Evolutionary conservation across 2,113 vertebrate genomes (phyloP), one percentile per base, ranked within the genome.

Genomic region (Bucco capensis): DNA sequence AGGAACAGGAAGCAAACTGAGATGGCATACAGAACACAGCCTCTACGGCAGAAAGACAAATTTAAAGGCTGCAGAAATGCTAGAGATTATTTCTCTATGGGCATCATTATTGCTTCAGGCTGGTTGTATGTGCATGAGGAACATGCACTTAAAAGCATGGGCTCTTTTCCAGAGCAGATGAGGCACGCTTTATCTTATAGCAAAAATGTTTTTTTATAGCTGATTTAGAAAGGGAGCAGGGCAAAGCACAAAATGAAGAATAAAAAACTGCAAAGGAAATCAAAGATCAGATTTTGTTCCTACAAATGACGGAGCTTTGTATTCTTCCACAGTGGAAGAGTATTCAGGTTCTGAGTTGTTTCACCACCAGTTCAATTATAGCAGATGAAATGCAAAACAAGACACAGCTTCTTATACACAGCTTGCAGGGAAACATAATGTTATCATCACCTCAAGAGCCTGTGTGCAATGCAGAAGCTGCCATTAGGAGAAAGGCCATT

Each of bases 1-100:
- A 3, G 96, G 96, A 97, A 97, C 97, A 97, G 96, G 97, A 97
- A 98, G 95, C 92, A 89, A 96, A 96, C 1, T 2, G 89, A 92
- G 71, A 94, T 93, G 91, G 89, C 92, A 88, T 50, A 83, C 72
- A 85, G 56, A 94, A 86, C 46, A 80, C 70, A 79, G 47, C 82
- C 83, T 53, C 86, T 30, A 69, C 7, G 42, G 84, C 47, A 78
- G 58, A 70, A 66, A 90, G 53, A 72, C 81, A 86, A 83, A 88
- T 46, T 25, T 31, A 73, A 71, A 88, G 73, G 62, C 61, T 71
- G 44, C 27, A 74, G 75, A 83, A 94, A 60, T 25, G 31, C 37
- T 46, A 53, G 40, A 64, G 25, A 33, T 83, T 77, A 27, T 71
- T 89, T 67, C 54, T 82, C 80, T 49, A 0, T 9, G 12, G 54